Conservation (phyloP, 2,888 invertebrate species). For the Beris morrisii region DNA sequence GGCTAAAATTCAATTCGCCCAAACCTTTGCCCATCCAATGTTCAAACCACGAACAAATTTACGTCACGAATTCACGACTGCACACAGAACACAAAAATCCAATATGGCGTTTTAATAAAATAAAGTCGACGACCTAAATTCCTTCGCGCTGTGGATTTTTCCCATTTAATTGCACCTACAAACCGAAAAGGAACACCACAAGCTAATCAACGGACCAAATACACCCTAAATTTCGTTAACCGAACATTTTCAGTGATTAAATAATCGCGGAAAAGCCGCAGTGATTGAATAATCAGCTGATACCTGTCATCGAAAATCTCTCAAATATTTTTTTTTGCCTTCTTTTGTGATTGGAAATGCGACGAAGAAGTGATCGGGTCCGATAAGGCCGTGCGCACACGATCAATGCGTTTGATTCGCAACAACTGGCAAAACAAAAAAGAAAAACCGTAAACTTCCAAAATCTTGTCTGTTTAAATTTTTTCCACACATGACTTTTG, state of each 20-base stretch:
- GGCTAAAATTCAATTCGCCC: neutral
- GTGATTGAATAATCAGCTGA: conserved; percentile 33
- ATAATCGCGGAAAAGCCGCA: neutral
- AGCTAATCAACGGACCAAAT: too few relatives aligned
- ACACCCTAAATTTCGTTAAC: too few relatives aligned
- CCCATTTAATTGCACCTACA: neutral
- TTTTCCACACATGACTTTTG: neutral
- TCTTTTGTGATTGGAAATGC: too few relatives aligned
- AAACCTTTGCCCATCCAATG: neutral
- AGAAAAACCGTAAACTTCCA: too few relatives aligned
- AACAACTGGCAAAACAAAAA: too few relatives aligned
- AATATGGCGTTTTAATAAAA: conserved; percentile 17
- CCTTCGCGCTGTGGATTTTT: conserved; percentile 9
- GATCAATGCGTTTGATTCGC: too few relatives aligned
- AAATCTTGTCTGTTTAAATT: too few relatives aligned
- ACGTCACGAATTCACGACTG: conserved; percentile 10
- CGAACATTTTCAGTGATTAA: too few relatives aligned
- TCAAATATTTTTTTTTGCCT: conserved; percentile 3
- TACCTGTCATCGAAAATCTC: conserved; percentile 28
- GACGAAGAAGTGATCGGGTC: too few relatives aligned
- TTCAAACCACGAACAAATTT: neutral
- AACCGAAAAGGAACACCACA: too few relatives aligned
- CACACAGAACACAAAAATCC: neutral
- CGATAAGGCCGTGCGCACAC: too few relatives aligned
- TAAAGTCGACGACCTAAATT: conserved; percentile 11